These are phyloP conservation scores for Thelaira solivaga DNA, from an alignment of 2,888 invertebrate genomes.

Conservation along the genomic window DNA sequence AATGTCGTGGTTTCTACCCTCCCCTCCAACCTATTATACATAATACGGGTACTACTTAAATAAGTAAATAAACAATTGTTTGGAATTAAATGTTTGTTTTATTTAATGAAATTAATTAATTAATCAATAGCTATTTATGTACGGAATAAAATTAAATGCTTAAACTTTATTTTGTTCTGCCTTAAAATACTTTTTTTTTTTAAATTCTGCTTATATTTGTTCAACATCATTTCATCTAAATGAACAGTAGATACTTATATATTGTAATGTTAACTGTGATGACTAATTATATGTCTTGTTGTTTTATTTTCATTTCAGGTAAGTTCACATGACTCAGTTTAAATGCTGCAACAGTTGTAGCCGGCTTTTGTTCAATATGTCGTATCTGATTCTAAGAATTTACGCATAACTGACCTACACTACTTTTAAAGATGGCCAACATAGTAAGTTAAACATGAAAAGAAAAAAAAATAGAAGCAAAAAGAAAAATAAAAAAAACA, in stretches of 20 bases:
- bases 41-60: too few relatives aligned
- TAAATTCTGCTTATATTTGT: background rate
- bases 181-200: too few relatives aligned
- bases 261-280: background rate
- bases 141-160: too few relatives aligned
- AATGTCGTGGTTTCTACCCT: too few relatives aligned
- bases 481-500: background rate
- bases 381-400: constrained; percentile 23
- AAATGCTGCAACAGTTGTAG: background rate
- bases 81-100: too few relatives aligned
- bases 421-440: constrained; percentile 28
- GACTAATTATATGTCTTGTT: constrained; percentile 36
- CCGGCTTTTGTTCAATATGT: background rate
- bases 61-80: too few relatives aligned
- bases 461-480: background rate
- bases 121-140: too few relatives aligned
- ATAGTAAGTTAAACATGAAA: constrained; percentile 13
- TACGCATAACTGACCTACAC: constrained; percentile 58
- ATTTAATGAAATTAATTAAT: too few relatives aligned
- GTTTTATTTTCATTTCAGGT: constrained; percentile 46
- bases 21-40: too few relatives aligned
- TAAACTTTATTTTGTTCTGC: too few relatives aligned
- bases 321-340: constrained; percentile 46
- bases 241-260: background rate
- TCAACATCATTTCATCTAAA: background rate